Evolutionary conservation across 2,888 invertebrate species (phyloP).

Genomic region (Pristionchus arcanus): DNA sequence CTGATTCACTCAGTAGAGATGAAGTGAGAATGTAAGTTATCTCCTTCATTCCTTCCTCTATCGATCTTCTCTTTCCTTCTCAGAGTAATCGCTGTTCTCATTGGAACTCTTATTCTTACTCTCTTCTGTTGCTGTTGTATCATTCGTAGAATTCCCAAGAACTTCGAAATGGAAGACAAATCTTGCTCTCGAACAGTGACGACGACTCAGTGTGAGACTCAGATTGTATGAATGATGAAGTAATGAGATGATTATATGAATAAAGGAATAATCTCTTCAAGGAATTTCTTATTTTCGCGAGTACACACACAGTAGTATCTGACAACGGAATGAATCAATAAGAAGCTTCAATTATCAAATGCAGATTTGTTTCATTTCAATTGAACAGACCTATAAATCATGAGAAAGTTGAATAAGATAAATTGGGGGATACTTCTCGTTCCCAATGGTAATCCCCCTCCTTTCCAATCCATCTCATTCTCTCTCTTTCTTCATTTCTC

Average conservation of each 20-base stretch:
- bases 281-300: too few species aligned
- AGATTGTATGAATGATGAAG: not conserved
- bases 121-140: slow-evolving; percentile 13
- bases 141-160: slow-evolving; percentile 1
- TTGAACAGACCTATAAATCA: too few species aligned
- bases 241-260: too few species aligned
- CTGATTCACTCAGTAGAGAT: not conserved
- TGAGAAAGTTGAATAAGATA: not conserved
- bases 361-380: too few species aligned
- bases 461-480: slow-evolving; percentile 17
- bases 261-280: not conserved
- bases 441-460: slow-evolving; percentile 20
- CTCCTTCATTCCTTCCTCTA: not conserved
- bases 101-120: slow-evolving; percentile 13
- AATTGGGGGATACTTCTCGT: not conserved
- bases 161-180: not conserved
- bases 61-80: not conserved
- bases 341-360: too few species aligned
- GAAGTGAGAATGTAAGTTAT: not conserved
- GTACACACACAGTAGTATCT: not conserved
- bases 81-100: slow-evolving; percentile 4
- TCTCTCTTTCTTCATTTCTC: slow-evolving; percentile 37
- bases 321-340: not conserved
- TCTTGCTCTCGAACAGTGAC: not conserved
- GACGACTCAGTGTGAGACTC: slow-evolving; percentile 6